Evolutionary conservation across 2,113 vertebrate species (phyloP).

Genomic region (Lanius ludovicianus): DNA sequence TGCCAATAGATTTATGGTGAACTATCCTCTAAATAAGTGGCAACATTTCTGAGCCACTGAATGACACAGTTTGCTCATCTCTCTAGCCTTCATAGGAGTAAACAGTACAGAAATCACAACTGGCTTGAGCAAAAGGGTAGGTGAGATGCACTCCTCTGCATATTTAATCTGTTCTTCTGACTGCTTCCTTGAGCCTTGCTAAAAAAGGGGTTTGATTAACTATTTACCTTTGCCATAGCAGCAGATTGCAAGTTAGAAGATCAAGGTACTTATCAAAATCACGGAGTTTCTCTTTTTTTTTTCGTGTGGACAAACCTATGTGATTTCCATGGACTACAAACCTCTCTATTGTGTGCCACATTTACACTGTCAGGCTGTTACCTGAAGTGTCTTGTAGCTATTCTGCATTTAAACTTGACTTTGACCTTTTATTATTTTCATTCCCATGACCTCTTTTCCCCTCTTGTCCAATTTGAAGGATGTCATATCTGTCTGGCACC

Average conservation of each 20-base stretch:
- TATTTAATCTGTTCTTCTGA: background rate
- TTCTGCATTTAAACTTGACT: background rate
- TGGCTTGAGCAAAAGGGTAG: background rate
- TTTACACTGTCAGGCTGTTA: background rate
- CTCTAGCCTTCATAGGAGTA: background rate
- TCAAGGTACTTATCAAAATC: background rate
- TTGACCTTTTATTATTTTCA: background rate
- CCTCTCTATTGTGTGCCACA: background rate
- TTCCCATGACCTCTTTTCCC: background rate
- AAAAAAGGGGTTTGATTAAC: background rate
- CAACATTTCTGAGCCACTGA: background rate
- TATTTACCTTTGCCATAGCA: background rate
- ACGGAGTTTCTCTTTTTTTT: too few relatives aligned
- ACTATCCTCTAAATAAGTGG: background rate
- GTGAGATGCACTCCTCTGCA: background rate
- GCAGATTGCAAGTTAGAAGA: background rate
- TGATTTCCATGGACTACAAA: background rate
- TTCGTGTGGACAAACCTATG: background rate
- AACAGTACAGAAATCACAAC: background rate
- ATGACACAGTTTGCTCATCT: background rate
- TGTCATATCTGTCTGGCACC: background rate
- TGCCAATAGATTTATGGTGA: background rate
- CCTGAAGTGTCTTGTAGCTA: background rate
- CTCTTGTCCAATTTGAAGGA: slow-evolving; percentile 19
- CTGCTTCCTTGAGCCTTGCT: background rate